These are phyloP conservation scores for Lipotes vexillifer DNA, from an alignment of 2,113 vertebrate genomes.

Conservation along the genomic window DNA sequence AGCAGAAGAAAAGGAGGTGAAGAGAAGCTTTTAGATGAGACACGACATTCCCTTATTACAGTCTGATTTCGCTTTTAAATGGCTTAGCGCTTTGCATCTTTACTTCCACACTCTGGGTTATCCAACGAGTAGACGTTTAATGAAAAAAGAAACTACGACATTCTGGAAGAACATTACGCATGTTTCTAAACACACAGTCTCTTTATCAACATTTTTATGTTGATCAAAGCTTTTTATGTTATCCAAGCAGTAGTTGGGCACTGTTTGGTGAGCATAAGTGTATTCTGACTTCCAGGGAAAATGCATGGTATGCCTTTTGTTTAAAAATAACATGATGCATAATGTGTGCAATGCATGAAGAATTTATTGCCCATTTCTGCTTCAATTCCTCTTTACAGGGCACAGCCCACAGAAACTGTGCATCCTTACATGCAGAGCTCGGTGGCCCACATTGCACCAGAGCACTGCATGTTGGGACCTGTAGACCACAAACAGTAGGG, in stretches of 20 bases:
- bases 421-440: neutral
- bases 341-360: conserved; percentile 45
- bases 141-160: conserved; percentile 66
- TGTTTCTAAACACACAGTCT: conserved; percentile 64
- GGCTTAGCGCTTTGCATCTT: conserved; percentile 44
- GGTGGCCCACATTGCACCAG: neutral
- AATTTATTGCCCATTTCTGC: conserved; percentile 57
- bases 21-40: conserved; percentile 78
- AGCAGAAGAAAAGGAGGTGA: conserved; percentile 73
- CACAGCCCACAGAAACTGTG: neutral
- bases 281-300: conserved; percentile 3
- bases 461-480: neutral
- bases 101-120: conserved; percentile 29
- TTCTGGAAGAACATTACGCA: conserved; percentile 46
- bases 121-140: conserved; percentile 58
- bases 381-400: neutral
- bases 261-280: conserved; percentile 52
- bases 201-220: conserved; percentile 19
- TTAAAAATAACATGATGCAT: conserved; percentile 45
- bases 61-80: conserved; percentile 74
- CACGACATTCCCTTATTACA: conserved; percentile 79
- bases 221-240: conserved; percentile 20
- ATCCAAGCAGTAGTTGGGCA: conserved; percentile 40
- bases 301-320: conserved; percentile 49
- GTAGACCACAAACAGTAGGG: neutral